phyloP scores from a whole-genome alignment of 2,888 invertebrate species.

The Limnephilus rhombicus region DNA sequence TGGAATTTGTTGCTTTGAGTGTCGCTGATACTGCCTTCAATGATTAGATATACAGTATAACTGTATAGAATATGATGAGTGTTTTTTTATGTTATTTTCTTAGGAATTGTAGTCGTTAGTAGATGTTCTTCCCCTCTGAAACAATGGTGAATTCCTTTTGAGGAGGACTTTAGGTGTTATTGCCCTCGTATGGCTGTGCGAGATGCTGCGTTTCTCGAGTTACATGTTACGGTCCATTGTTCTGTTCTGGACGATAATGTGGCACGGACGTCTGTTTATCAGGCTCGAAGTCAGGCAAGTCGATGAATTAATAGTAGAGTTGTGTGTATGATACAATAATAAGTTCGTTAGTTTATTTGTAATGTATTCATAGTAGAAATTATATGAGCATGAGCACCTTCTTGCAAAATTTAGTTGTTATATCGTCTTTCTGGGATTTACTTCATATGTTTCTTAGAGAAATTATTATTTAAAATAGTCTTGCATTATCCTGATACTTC shows the following conservation, averaged over 20 bases:
- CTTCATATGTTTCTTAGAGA: background rate
- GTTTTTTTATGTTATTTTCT: too few species aligned
- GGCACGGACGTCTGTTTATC: background rate
- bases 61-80: too few species aligned
- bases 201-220: conserved; percentile 51
- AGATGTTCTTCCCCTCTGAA: background rate
- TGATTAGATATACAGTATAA: too few species aligned
- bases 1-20: too few species aligned
- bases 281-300: background rate
- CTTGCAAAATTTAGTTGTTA: too few species aligned
- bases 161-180: conserved; percentile 4
- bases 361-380: background rate
- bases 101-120: background rate
- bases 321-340: background rate
- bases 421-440: too few species aligned
- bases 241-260: conserved; percentile 17
- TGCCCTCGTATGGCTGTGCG: background rate
- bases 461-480: too few species aligned
- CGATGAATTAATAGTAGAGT: background rate
- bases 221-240: conserved; percentile 63
- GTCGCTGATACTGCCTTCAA: too few species aligned
- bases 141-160: background rate
- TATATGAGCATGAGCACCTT: too few species aligned
- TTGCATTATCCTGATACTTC: too few species aligned
- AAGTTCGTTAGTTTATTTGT: background rate